Base-by-base conservation (phyloP, 1,140 invertebrate species). In the Akabosia matsudoensis region DNA sequence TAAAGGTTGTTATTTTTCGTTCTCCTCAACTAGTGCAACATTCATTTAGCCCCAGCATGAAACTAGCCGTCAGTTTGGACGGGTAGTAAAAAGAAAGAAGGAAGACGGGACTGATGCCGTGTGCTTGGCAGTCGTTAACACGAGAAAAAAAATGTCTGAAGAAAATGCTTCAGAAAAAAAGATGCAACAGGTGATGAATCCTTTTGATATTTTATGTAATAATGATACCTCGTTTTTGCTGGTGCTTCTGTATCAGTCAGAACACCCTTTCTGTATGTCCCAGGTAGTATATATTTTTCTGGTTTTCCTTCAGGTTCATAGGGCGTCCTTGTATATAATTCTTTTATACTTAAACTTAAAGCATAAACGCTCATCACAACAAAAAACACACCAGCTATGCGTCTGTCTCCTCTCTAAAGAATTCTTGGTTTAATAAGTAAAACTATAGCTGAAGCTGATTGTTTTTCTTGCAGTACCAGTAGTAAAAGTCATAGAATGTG, bases 141-240 rank as follows among this genome's bases (percentile, higher is more conserved):
- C 4, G 7, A 61, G 26, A 61, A 67, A 30, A 22, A 67, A 67
- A 67, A n/a, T 4, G 30, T 67, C 1, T 10, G 30, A 67, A 67
- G 61, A 67, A 67, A 67, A 30, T 30, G 61, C 22, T 67, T 2
- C 13, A 67, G 61, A 30, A 67, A 67, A 61, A 67, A 67, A 67
- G 61, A 67, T 67, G 61, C 61, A 67, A 67, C 61, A 67, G 61
- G 61, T 67, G 61, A 67, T 67, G 61, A 28, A 10, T 67, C 61
- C 30, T 31, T 67, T 31, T 67, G 54, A 56, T 56, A 56, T n/a
- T n/a, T n/a, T n/a, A n/a, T n/a, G 54, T 56, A 56, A 56, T 56
- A 56, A 56, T 24, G 10, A 56, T 56, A 3, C 54, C 54, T 22
- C n/a, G n/a, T 56, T 56, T 56, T 56, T 10, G 4, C 54, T 56